phyloP scores from a whole-genome alignment of 2,888 invertebrate genomes.

The Thymelicus sylvestris region DNA sequence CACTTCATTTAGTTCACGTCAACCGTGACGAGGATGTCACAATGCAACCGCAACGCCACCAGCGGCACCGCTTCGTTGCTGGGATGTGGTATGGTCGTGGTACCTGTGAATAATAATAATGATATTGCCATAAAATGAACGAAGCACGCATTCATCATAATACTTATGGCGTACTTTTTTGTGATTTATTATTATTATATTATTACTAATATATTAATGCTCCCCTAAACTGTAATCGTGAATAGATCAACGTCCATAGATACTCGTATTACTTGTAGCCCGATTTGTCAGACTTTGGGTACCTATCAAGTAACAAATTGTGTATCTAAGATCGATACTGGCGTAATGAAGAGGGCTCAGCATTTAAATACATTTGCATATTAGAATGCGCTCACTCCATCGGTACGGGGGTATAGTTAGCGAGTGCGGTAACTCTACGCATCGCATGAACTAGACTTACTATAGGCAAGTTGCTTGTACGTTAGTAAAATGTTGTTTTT shows the following conservation, averaged over 20 bases:
- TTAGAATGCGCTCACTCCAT: conserved; percentile 78
- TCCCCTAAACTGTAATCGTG: conserved; percentile 16
- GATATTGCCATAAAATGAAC: too few relatives aligned
- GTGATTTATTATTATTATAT: too few relatives aligned
- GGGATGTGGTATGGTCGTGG: too few relatives aligned
- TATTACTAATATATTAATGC: not conserved
- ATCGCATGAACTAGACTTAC: conserved; percentile 38
- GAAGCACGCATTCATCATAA: too few relatives aligned
- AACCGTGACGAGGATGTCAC: too few relatives aligned
- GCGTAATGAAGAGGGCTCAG: conserved; percentile 83
- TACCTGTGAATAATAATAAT: too few relatives aligned
- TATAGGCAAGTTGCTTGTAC: conserved; percentile 34
- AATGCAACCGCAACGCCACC: too few relatives aligned
- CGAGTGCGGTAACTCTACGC: conserved; percentile 37
- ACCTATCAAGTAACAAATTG: conserved; percentile 83
- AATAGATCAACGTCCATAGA: conserved; percentile 5
- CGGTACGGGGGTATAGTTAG: conserved; percentile 42
- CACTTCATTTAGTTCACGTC: too few relatives aligned
- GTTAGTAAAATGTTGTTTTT: not conserved
- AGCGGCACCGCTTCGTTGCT: too few relatives aligned
- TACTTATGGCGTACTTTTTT: too few relatives aligned
- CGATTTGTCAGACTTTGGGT: conserved; percentile 72
- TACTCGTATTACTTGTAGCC: conserved; percentile 42
- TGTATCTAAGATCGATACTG: conserved; percentile 83
- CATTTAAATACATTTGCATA: conserved; percentile 85